Evolutionary conservation across 2,113 vertebrate species (phyloP).

Genomic region (Ctenodactylus gundi): DNA sequence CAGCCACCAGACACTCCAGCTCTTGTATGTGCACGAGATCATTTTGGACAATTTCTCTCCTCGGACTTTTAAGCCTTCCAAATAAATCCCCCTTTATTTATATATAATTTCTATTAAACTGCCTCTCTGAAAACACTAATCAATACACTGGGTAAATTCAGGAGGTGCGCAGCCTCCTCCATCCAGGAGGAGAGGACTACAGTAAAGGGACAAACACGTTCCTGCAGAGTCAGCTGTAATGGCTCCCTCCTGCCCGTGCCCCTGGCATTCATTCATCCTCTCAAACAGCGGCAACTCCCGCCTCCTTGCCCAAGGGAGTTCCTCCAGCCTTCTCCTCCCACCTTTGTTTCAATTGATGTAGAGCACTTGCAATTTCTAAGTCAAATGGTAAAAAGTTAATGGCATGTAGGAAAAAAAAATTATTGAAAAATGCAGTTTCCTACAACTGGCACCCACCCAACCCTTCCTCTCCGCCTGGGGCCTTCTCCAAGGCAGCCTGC

Average conservation of each 20-base stretch:
- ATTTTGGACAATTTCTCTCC: too few relatives aligned
- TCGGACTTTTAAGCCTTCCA: too few relatives aligned
- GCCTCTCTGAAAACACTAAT: too few relatives aligned
- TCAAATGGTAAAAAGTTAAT: conserved; percentile 32
- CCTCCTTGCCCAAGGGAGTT: not conserved
- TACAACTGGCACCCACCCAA: not conserved
- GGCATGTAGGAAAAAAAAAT: conserved; percentile 1
- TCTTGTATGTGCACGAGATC: too few relatives aligned
- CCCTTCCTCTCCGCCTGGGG: not conserved
- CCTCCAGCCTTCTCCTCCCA: not conserved
- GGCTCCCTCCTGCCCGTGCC: not conserved
- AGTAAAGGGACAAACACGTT: not conserved
- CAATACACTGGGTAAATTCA: not conserved
- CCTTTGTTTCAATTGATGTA: not conserved
- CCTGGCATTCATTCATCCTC: not conserved
- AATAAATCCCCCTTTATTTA: too few relatives aligned
- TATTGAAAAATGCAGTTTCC: conserved; percentile 42
- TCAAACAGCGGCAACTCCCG: not conserved
- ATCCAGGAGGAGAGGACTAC: not conserved
- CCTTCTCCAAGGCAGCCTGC: conserved; percentile 1
- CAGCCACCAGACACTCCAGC: too few relatives aligned
- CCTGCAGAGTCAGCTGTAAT: not conserved
- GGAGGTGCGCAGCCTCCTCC: not conserved
- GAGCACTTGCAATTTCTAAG: conserved; percentile 19
- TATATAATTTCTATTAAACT: too few relatives aligned